Conservation (phyloP, 1,140 invertebrate species). For the Papilio dardanus region DNA sequence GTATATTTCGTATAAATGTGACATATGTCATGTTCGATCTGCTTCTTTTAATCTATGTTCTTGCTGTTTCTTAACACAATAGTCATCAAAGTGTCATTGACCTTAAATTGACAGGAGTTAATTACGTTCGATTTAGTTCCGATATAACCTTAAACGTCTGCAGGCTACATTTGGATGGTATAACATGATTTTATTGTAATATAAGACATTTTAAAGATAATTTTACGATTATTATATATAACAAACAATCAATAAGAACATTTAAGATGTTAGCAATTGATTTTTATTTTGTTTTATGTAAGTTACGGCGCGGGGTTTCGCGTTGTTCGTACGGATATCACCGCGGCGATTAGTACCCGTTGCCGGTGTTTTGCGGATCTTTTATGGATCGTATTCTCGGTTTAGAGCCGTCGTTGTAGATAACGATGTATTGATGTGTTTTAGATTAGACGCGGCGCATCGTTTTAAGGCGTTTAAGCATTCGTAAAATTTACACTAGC, state of each 20-base stretch:
- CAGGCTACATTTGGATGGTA: neutral
- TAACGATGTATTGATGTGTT: conserved; percentile 66
- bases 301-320: neutral
- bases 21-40: too few relatives aligned
- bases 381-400: conserved; percentile 69
- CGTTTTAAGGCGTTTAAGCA: conserved; percentile 51
- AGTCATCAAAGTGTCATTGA: conserved; percentile 9
- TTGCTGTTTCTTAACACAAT: neutral
- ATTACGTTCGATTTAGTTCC: neutral
- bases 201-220: neutral
- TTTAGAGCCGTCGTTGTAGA: conserved; percentile 64
- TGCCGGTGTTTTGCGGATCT: conserved; percentile 56
- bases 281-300: conserved; percentile 66
- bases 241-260: conserved; percentile 61
- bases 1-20: too few relatives aligned
- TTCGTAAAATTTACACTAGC: conserved; percentile 61
- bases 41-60: too few relatives aligned
- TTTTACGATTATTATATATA: conserved; percentile 55
- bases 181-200: neutral
- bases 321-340: conserved; percentile 56
- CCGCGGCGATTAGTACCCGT: conserved; percentile 55
- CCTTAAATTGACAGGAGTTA: conserved; percentile 2
- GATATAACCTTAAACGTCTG: neutral
- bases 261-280: conserved; percentile 54
- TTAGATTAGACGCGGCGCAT: conserved; percentile 60